Evolutionary conservation across 2,888 invertebrate species (phyloP).

Genomic region (Timema podura): DNA sequence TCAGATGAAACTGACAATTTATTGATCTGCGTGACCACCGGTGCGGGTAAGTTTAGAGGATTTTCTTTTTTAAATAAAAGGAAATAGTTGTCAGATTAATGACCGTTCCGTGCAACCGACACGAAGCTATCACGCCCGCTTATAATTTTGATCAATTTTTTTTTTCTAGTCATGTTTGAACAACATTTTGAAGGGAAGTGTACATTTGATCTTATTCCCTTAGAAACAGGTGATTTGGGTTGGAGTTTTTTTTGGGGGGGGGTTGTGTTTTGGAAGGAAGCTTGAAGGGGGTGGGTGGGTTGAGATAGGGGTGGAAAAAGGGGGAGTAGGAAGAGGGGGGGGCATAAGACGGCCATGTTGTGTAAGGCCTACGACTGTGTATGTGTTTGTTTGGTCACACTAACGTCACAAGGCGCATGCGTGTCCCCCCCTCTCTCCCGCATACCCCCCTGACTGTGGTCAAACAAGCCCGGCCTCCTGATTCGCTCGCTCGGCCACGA

Average conservation of each 20-base stretch:
- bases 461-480: slow-evolving; percentile 12
- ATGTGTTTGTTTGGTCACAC: slow-evolving; percentile 9
- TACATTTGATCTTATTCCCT: slow-evolving; percentile 15
- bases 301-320: neutral
- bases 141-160: too few species aligned
- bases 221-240: slow-evolving; percentile 12
- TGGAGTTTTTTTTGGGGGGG: neutral
- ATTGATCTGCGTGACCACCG: too few species aligned
- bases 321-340: neutral
- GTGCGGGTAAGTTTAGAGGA: too few species aligned
- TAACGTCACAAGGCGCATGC: neutral
- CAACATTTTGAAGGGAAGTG: neutral
- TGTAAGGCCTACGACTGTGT: neutral
- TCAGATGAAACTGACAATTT: too few species aligned
- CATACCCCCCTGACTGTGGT: neutral
- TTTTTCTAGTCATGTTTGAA: too few species aligned
- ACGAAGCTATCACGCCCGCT: too few species aligned
- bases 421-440: neutral
- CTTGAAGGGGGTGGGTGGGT: neutral
- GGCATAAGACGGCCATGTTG: slow-evolving; percentile 13
- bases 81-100: too few species aligned
- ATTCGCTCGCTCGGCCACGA: slow-evolving; percentile 12
- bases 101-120: too few species aligned
- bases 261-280: neutral
- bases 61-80: too few species aligned